A percentile compares a stretch with the other conserved stretches of the same genome.
Conservation (phyloP, 2,113 vertebrate genomes). For the mouse (Mus musculus) region GRCm39 chr16:59310001-59310500, state of each 20-base stretch:
- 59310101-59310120: not conserved
- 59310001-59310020: not conserved
- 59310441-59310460: not conserved
- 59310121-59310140: not conserved
- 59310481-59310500: too few relatives aligned
- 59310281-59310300: not conserved
- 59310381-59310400: not conserved
- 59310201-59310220: not conserved
- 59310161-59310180: not conserved
- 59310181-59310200: not conserved
- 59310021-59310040: not conserved
- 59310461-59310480: too few relatives aligned
- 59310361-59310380: not conserved
- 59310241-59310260: not conserved
- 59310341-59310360: not conserved
- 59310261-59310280: not conserved
- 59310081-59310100: not conserved
- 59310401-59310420: not conserved
- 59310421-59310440: not conserved
- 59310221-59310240: not conserved
- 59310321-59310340: not conserved
- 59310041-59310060: not conserved
- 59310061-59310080: not conserved
- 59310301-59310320: not conserved
- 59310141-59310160: constrained; percentile 20